These are phyloP conservation scores for Drosophila eugracilis DNA, from an alignment of 1,140 invertebrate species.

Conservation along the genomic window DNA sequence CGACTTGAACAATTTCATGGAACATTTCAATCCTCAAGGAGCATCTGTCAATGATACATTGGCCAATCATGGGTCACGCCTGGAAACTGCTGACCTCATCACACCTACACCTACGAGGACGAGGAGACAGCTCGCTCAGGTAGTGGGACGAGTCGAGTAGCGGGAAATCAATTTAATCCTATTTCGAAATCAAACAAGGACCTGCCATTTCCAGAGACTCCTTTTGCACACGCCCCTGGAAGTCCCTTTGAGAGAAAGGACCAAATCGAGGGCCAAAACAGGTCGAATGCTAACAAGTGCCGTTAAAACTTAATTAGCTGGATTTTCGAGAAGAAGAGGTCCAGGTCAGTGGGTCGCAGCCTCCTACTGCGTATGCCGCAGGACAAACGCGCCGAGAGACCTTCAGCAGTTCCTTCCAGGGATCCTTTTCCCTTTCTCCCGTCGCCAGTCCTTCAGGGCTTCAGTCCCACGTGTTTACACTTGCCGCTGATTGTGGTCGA, in stretches of 20 bases:
- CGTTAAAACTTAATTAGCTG: slow-evolving; percentile 80
- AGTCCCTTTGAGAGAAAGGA: slow-evolving; percentile 19
- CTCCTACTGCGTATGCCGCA: slow-evolving; percentile 73
- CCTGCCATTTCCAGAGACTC: slow-evolving; percentile 31
- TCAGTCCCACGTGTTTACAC: slow-evolving; percentile 75
- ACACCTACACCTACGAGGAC: slow-evolving; percentile 14
- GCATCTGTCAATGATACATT: slow-evolving; percentile 16
- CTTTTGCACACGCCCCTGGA: slow-evolving; percentile 63
- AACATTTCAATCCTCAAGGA: slow-evolving; percentile 65
- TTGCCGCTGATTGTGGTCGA: slow-evolving; percentile 74
- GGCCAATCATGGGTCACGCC: slow-evolving; percentile 46
- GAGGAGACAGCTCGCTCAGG: slow-evolving; percentile 16
- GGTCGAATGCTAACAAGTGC: slow-evolving; percentile 68
- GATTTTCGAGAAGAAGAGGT: slow-evolving; percentile 50
- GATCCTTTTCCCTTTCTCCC: slow-evolving; percentile 20
- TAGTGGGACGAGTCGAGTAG: slow-evolving; percentile 56
- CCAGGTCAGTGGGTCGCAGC: slow-evolving; percentile 34
- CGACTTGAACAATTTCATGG: slow-evolving; percentile 37
- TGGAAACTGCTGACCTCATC: slow-evolving; percentile 70
- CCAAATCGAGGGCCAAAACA: slow-evolving; percentile 20
- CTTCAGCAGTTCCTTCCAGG: slow-evolving; percentile 30
- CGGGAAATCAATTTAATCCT: slow-evolving; percentile 81
- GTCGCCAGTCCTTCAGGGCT: too few relatives aligned
- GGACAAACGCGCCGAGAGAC: slow-evolving; percentile 67
- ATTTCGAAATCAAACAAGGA: slow-evolving; percentile 72